Base-by-base conservation (phyloP, 2,797 vertebrate genomes). In the Peromyscus aztecus region DNA sequence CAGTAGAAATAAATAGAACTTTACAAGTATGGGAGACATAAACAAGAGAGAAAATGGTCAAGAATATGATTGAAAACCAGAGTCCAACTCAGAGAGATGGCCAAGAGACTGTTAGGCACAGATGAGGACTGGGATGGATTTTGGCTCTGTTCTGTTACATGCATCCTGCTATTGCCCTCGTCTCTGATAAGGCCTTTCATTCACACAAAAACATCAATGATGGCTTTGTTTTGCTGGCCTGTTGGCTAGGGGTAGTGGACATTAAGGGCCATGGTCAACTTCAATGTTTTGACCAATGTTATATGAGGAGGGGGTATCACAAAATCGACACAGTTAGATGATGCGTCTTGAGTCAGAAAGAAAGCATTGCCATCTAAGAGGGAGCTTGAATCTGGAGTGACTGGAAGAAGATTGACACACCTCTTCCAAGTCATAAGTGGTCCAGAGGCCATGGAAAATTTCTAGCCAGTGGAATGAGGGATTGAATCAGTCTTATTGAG, bases 141-240 rank as follows among this genome's bases (percentile, higher is more conserved):
- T 89, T 65, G n/a, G 83, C 55, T 67, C 63, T 29, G 6, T 34
- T 95, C 87, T 86, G n/a, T 86, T 37, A 19, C 69, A 4, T 78
- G 31, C 34, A 27, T 43, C 11, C 49, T 89, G 24, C 12, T 24
- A 24, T 65, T 77, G 52, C 27, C 10, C 19, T 13, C 4, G 23
- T 85, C 19, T 87, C 86, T 57, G 19, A 49, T 71, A 43, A 82
- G 75, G 37, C 59, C 43, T 95, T 77, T 34, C 21, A 34, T 31
- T 81, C 59, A 85, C 31, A 71, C 6, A 75, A 67, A 67, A 13
- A 65, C 19, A 21, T 89, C 80, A n/a, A 49, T 24, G 37, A 61
- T 73, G 7, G 11, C 88, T 96, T 92, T 77, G 37, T 83, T 91
- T 94, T 85, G 40, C 57, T 82, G 57, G 6, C 57, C 91, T 73